Base-by-base conservation (phyloP, 2,113 vertebrate genomes). In the Typhlomys cinereus region DNA sequence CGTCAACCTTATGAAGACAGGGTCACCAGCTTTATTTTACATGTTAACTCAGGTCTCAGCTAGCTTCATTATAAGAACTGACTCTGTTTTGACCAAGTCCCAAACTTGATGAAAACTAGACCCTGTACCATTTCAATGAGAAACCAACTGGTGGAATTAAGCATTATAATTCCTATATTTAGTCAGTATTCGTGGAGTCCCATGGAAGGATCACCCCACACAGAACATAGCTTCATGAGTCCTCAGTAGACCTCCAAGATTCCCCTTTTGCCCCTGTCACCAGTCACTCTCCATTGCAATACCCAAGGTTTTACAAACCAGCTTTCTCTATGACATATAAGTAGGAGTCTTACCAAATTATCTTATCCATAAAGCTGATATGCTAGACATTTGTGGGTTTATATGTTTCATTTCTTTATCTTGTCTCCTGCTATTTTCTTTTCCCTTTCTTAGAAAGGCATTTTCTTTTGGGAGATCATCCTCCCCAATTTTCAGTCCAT, bases 321-420 rank as follows among this genome's bases (percentile, higher is more conserved):
- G 21, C 25, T 81, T 76, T 48, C 67, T 70, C 52, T 64, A 31
- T 29, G 21, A 7, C 59, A 62, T 71, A 20, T 21, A 8, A 85
- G 52, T 29, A 54, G 9, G 23, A 39, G 27, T 13, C 27, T 46
- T 61, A 50, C 52, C 88, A 36, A 85, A 66, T 8, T 12, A 25
- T 89, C 71, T 93, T 87, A 87, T n/a, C 54, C 82, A 46, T 31
- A 70, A 88, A 75, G n/a, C 23, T 62, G 27, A 62, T 70, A 39
- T 36, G 23, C 64, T 41, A 34, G 52, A 44, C 36, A 92, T 57
- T 62, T 85, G 61, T 71, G n/a, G 13, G 7, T 15, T 50, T 52
- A 41, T 69, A 41, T 36, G 76, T 23, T 7, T 81, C 73, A 13
- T n/a, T 50, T 90, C 50, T 87, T 88, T n/a, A 74, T 62, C 76